Evolutionary conservation across 1,140 invertebrate genomes (phyloP).

Genomic region (Asbolus verrucosus): DNA sequence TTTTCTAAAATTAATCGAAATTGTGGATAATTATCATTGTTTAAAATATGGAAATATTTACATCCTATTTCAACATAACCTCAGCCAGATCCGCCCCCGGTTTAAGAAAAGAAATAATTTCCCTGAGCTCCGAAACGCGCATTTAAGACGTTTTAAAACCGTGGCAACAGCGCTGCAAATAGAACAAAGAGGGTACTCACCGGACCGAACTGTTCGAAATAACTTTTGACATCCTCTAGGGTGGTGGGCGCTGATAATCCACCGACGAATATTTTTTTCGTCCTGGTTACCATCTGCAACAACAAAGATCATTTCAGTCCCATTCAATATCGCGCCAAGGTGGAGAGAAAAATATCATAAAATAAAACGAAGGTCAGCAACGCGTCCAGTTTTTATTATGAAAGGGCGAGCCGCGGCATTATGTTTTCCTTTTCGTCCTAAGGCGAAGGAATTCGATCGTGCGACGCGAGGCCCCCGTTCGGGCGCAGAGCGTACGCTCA

Average conservation of each 20-base stretch:
- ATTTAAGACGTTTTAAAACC: no score
- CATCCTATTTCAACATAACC: no score
- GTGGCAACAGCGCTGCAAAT: no score
- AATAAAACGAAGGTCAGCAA: slow-evolving; percentile 23
- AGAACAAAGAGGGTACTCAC: slow-evolving; percentile 83
- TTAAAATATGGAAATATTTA: no score
- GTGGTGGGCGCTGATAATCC: slow-evolving; percentile 98
- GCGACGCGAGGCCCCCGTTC: no score
- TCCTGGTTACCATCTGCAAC: slow-evolving; percentile 98
- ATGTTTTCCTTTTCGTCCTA: slow-evolving; percentile 1
- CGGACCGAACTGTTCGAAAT: slow-evolving; percentile 99
- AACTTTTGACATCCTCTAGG: slow-evolving; percentile 99
- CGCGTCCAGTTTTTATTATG: slow-evolving; percentile 31
- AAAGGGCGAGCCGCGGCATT: neutral
- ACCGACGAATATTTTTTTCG: slow-evolving; percentile 99
- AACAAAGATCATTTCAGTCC: slow-evolving; percentile 10
- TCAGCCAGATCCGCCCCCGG: no score
- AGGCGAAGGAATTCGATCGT: slow-evolving; percentile 45
- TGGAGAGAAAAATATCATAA: neutral
- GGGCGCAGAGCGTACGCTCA: slow-evolving; percentile 39
- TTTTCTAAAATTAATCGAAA: no score
- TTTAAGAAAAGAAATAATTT: no score
- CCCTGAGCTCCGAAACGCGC: no score
- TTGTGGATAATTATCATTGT: no score
- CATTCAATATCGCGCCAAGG: slow-evolving; percentile 9